Evolutionary conservation across 2,888 invertebrate species (phyloP).

Genomic region (Tricholauxania praeusta): DNA sequence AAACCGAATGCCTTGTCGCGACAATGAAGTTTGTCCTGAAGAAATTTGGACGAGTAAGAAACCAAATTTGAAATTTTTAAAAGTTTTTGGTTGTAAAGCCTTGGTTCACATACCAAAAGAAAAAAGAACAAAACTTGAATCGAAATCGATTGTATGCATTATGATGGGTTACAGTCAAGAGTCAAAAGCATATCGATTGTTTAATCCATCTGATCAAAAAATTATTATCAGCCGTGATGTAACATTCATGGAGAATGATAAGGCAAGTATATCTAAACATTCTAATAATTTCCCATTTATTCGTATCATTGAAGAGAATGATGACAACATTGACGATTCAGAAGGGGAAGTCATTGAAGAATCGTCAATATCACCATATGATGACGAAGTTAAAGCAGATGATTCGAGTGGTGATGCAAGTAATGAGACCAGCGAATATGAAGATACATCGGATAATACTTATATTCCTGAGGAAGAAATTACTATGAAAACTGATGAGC

Average conservation of each 20-base stretch:
- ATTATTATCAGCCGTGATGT: background rate
- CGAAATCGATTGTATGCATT: constrained; percentile 44
- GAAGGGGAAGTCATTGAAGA: background rate
- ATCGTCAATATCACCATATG: background rate
- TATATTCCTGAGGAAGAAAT: background rate
- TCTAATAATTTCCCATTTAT: too few relatives aligned
- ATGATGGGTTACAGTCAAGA: constrained; percentile 42
- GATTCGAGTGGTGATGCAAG: background rate
- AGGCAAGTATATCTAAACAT: too few relatives aligned
- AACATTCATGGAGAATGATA: background rate
- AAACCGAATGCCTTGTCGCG: constrained; percentile 44
- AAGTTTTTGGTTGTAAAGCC: constrained; percentile 46
- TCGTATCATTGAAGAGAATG: too few relatives aligned
- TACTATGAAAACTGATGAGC: constrained; percentile 1
- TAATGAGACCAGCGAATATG: background rate
- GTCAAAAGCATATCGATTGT: constrained; percentile 41
- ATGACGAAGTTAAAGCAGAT: background rate
- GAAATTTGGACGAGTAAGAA: constrained; percentile 43
- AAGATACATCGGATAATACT: background rate
- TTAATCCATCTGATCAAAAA: constrained; percentile 32
- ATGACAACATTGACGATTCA: background rate
- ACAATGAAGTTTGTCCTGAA: constrained; percentile 40
- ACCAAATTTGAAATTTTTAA: constrained; percentile 41
- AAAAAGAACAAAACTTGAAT: too few relatives aligned
- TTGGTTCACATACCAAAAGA: too few relatives aligned